phyloP scores from a whole-genome alignment of 2,888 invertebrate species.

The Spilosoma lubricipeda region DNA sequence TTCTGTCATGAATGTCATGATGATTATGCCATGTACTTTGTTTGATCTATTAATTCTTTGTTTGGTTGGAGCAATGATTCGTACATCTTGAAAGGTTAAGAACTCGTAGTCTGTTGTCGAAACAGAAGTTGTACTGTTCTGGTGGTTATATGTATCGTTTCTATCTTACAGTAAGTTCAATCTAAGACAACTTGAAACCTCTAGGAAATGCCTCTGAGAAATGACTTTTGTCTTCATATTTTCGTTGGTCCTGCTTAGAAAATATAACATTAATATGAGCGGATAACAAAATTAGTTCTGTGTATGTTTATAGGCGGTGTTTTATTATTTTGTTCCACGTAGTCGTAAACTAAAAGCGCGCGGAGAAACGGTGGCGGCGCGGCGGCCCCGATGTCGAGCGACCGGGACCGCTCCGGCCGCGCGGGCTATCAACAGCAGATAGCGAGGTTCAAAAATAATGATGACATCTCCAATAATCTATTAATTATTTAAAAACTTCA shows the following conservation, averaged over 20 bases:
- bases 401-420: constrained; percentile 22
- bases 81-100: neutral
- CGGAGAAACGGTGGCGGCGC: neutral
- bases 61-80: too few species aligned
- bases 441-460: constrained; percentile 67
- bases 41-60: neutral
- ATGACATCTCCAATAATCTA: constrained; percentile 53
- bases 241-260: neutral
- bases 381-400: constrained; percentile 28
- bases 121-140: neutral
- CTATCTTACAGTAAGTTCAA: neutral
- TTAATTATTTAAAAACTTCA: constrained; percentile 19
- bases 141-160: neutral
- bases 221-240: constrained; percentile 1
- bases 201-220: neutral
- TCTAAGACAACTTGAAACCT: neutral
- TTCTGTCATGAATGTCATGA: neutral
- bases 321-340: constrained; percentile 40
- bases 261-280: neutral
- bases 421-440: constrained; percentile 68
- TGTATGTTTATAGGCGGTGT: constrained; percentile 15
- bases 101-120: neutral
- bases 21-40: neutral
- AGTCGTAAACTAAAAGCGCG: constrained; percentile 53
- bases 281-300: constrained; percentile 8